Conservation (phyloP, 2,888 invertebrate species). For the Loripinus fragilis region DNA sequence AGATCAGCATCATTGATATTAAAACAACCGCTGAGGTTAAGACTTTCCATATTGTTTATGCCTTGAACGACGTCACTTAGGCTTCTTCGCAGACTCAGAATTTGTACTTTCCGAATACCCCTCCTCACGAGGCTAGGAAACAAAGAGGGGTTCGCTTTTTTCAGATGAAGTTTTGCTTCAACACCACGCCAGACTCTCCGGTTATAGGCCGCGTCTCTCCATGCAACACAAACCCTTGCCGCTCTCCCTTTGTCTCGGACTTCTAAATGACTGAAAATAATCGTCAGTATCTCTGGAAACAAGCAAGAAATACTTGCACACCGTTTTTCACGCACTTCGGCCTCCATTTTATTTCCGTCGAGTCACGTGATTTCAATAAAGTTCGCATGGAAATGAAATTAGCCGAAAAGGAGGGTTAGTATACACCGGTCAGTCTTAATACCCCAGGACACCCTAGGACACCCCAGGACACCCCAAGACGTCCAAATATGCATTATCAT, state of each 20-base stretch:
- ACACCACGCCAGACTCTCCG: slow-evolving; percentile 97
- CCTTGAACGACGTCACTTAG: slow-evolving; percentile 93
- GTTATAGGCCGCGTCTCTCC: slow-evolving; percentile 96
- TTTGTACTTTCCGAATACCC: slow-evolving; percentile 94
- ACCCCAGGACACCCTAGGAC: too few species aligned
- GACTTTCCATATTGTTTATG: slow-evolving; percentile 92
- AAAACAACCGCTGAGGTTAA: slow-evolving; percentile 96
- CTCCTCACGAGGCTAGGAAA: slow-evolving; percentile 93
- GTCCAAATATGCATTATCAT: too few species aligned
- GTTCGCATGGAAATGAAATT: too few species aligned
- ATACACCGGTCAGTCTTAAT: too few species aligned
- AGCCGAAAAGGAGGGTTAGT: too few species aligned
- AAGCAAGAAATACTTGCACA: slow-evolving; percentile 90
- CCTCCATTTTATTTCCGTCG: slow-evolving; percentile 57
- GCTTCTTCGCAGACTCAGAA: slow-evolving; percentile 92
- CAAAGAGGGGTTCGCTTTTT: slow-evolving; percentile 90
- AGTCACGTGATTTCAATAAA: slow-evolving; percentile 47
- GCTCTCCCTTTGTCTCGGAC: slow-evolving; percentile 95
- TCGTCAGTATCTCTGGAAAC: slow-evolving; percentile 95
- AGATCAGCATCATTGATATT: slow-evolving; percentile 95
- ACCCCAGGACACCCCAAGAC: too few species aligned
- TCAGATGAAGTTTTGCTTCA: slow-evolving; percentile 94
- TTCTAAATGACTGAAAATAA: slow-evolving; percentile 95
- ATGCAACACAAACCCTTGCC: slow-evolving; percentile 91
- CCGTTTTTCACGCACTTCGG: slow-evolving; percentile 50